Percentiles rank a stretch among this genome's conserved stretches.
These are phyloP conservation scores for Solenodon paradoxus DNA, from an alignment of 2,113 vertebrate genomes.

Conservation along the genomic window DNA sequence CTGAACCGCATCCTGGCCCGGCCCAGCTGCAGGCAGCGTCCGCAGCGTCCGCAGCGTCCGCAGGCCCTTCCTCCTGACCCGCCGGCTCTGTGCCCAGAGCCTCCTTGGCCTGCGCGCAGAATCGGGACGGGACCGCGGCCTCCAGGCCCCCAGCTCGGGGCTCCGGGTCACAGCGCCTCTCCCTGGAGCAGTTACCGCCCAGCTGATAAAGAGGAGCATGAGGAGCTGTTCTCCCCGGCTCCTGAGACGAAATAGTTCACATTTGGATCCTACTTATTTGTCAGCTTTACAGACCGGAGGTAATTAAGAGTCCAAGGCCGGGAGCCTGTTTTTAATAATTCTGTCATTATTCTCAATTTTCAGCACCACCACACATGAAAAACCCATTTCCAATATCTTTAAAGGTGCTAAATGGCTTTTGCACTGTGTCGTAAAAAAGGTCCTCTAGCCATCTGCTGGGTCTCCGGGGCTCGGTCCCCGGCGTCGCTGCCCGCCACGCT, in stretches of 20 bases:
- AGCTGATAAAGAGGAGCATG: not conserved
- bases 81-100: too few relatives aligned
- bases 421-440: not conserved
- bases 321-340: slow-evolving; percentile 57
- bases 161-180: not conserved
- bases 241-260: not conserved
- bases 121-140: accelerated
- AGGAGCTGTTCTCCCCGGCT: not conserved
- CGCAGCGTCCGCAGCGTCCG: too few relatives aligned
- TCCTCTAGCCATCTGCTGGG: not conserved
- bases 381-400: slow-evolving; percentile 48
- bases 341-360: slow-evolving; percentile 60
- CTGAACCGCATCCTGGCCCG: too few relatives aligned
- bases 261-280: not conserved
- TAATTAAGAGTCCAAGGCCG: slow-evolving; percentile 47
- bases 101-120: too few relatives aligned
- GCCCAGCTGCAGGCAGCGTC: too few relatives aligned
- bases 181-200: not conserved
- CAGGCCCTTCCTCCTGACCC: too few relatives aligned
- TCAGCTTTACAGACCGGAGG: slow-evolving; percentile 44
- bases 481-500: too few relatives aligned
- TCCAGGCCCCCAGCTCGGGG: accelerated
- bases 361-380: slow-evolving; percentile 60
- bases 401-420: slow-evolving; percentile 56
- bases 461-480: too few relatives aligned